These are phyloP conservation scores for Tryphoninae sp. DNA, from an alignment of 2,888 invertebrate species.

Conservation along the genomic window DNA sequence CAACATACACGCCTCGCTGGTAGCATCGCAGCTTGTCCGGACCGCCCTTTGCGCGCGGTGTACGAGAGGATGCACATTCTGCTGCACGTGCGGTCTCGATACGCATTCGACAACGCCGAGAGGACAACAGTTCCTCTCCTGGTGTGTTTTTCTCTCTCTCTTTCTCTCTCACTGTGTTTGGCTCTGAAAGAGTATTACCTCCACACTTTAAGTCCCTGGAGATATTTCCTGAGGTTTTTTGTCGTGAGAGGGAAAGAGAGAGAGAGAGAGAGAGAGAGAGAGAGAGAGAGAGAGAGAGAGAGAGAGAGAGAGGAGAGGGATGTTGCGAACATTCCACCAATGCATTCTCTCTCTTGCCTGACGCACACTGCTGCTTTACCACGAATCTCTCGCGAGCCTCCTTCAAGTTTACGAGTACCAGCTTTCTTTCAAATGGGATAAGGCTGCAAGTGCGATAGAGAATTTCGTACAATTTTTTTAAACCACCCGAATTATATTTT, in stretches of 20 bases:
- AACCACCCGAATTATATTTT: no score
- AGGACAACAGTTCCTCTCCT: conserved; percentile 27
- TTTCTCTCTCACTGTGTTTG: conserved; percentile 1
- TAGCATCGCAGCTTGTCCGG: conserved; percentile 36
- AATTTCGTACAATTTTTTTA: no score
- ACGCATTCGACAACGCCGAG: conserved; percentile 59
- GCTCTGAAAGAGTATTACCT: conserved; percentile 32
- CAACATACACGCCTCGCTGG: conserved; percentile 5
- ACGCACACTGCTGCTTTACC: conserved; percentile 37
- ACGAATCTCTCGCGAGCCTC: conserved; percentile 50
- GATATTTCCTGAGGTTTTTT: conserved; percentile 2
- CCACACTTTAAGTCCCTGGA: background rate
- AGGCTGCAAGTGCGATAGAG: no score
- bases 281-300: no score
- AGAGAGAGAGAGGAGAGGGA: no score
- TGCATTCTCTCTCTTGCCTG: conserved; percentile 39
- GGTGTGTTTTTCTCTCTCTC: conserved; percentile 22
- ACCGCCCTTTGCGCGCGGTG: conserved; percentile 54
- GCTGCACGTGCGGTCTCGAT: conserved; percentile 63
- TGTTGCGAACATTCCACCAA: conserved; percentile 41
- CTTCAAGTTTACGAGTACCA: conserved; percentile 51
- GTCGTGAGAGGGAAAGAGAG: no score
- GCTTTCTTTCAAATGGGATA: background rate
- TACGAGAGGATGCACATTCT: conserved; percentile 50
- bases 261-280: no score